phyloP scores from a whole-genome alignment of 2,113 vertebrate genomes.

The Cyanoderma ruficeps region DNA sequence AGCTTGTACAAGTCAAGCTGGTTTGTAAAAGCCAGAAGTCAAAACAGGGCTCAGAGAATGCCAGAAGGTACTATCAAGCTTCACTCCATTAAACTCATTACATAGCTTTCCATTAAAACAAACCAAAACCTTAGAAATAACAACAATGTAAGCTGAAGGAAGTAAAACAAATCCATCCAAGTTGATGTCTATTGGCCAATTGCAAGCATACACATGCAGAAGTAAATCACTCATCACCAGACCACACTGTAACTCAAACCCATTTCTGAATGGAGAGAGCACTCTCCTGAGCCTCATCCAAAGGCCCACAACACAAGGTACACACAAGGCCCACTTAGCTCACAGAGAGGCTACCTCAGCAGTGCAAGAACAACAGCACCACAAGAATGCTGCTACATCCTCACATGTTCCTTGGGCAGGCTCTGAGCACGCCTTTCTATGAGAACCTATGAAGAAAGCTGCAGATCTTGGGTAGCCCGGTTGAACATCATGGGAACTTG shows the following conservation, averaged over 20 bases:
- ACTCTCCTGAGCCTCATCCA: background rate
- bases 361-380: background rate
- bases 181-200: background rate
- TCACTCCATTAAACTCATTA: background rate
- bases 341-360: background rate
- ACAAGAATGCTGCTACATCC: background rate
- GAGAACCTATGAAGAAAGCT: background rate
- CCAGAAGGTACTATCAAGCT: background rate
- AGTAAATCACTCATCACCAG: background rate
- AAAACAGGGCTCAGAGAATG: background rate
- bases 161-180: background rate
- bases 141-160: background rate
- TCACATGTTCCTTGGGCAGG: background rate
- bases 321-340: background rate
- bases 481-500: background rate
- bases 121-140: background rate
- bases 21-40: background rate
- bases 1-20: background rate
- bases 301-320: background rate
- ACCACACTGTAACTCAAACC: background rate
- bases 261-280: background rate
- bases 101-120: background rate
- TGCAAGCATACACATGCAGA: background rate
- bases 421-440: background rate
- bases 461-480: background rate